A percentile compares a stretch with the other conserved stretches of the same genome.
Conservation (phyloP, 2,888 invertebrate species). For the Megastigmus dorsalis region DNA sequence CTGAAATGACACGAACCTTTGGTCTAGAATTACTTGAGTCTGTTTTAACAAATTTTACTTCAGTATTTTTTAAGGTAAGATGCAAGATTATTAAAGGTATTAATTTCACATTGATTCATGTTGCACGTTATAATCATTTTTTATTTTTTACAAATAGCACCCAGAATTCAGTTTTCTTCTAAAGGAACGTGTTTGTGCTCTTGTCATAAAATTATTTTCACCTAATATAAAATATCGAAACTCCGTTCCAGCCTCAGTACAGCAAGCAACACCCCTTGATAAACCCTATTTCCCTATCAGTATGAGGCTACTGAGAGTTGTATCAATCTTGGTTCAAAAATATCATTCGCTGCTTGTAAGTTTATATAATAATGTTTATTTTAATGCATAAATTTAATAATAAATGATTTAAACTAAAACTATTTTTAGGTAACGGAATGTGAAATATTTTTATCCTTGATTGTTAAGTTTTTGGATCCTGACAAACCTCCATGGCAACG, state of each 20-base stretch:
- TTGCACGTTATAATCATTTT: not conserved
- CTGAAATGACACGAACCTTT: slow-evolving; percentile 97
- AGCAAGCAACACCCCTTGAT: slow-evolving; percentile 83
- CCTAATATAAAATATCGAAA: slow-evolving; percentile 97
- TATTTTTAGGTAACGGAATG: slow-evolving; percentile 92
- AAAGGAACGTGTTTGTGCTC: slow-evolving; percentile 97
- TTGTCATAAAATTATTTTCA: slow-evolving; percentile 98
- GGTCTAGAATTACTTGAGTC: slow-evolving; percentile 96
- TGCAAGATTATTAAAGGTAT: not conserved
- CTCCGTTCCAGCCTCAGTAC: slow-evolving; percentile 77
- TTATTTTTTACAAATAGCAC: slow-evolving; percentile 79
- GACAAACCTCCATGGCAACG: slow-evolving; percentile 98
- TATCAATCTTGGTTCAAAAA: slow-evolving; percentile 93
- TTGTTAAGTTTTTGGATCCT: slow-evolving; percentile 97
- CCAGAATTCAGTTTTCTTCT: slow-evolving; percentile 94
- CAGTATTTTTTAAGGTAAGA: slow-evolving; percentile 87
- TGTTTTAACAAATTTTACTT: slow-evolving; percentile 89
- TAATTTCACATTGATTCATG: not conserved
- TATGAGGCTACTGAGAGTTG: slow-evolving; percentile 93
- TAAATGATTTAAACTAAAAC: not conserved
- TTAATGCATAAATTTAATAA: not conserved
- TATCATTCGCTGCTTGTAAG: slow-evolving; percentile 92
- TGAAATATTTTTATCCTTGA: slow-evolving; percentile 97
- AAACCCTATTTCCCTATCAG: slow-evolving; percentile 98
- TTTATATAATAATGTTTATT: slow-evolving; percentile 51